Evolutionary conservation across 2,888 invertebrate species (phyloP), one percentile per base, ranked within the genome.

Genomic region (Micoletzkya japonica): DNA sequence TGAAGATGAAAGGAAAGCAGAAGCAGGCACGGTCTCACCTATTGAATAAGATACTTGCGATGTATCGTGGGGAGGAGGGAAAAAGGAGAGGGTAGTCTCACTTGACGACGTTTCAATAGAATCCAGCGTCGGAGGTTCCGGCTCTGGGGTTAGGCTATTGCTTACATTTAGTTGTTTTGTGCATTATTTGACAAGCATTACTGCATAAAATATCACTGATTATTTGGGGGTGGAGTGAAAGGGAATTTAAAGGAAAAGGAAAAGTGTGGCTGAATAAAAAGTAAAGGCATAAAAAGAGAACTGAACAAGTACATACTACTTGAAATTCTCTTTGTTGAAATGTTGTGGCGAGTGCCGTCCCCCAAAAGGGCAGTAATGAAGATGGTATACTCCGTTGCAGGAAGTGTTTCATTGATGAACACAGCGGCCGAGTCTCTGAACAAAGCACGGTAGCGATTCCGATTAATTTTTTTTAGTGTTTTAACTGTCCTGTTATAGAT

Each of bases 381-480:
- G 20, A 82, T 73, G 0, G 77, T 73, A 70, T 82, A 82, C 56
- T 82, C 82, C n/a, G 79, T 74, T 20, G 82, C 81, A 1, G 82
- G 78, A 30, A 80, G 76, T 10, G 82, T 82, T 37, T 79, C 75
- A 71, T 82, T 79, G 58, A 82, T 75, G 36, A 75, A 52, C 10
- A 78, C 74, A 24, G 76, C 70, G 34, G 73, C 71, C 0, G 75
- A 75, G 54, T 74, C 74, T 34, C 78, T 78, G 72, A 3, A 57
- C 30, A 59, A 14, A 59, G 56, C 44, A 44, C 10, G 10, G 44
- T 14, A 44, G n/a, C n/a, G n/a, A n/a, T n/a, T n/a, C n/a, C n/a
- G n/a, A n/a, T n/a, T n/a, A n/a, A n/a, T n/a, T n/a, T n/a, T n/a
- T n/a, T n/a, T n/a, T n/a, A n/a, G n/a, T 32, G 17, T 57, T 4